Percentiles rank a stretch among this genome's conserved stretches.
These are phyloP conservation scores for Sarcoramphus papa DNA, from an alignment of 2,797 vertebrate genomes.

Conservation along the genomic window DNA sequence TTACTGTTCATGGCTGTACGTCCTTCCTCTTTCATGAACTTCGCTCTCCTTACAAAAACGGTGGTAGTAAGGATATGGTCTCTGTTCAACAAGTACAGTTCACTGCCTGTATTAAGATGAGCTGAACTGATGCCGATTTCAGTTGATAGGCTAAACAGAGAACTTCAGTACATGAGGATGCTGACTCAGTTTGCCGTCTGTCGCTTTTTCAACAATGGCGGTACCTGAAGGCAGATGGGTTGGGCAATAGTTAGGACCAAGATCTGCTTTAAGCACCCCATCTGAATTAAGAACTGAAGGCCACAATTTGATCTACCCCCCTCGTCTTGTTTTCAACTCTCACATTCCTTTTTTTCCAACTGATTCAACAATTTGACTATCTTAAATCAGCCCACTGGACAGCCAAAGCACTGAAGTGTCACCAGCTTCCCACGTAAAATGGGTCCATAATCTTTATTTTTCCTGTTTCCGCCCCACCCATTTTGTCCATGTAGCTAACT, in stretches of 20 bases:
- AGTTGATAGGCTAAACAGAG: neutral
- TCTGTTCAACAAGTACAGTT: neutral
- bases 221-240: neutral
- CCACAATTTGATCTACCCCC: neutral
- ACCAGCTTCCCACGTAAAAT: neutral
- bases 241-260: neutral
- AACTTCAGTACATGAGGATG: neutral
- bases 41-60: neutral
- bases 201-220: neutral
- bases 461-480: accelerated
- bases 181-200: neutral
- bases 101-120: neutral
- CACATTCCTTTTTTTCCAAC: neutral
- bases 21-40: neutral
- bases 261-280: neutral
- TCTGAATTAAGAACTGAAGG: neutral
- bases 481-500: neutral
- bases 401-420: neutral
- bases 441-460: neutral
- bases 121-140: neutral
- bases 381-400: neutral
- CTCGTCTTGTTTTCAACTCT: neutral
- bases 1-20: neutral
- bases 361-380: neutral
- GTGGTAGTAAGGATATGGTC: neutral